Conservation (phyloP, 2,888 invertebrate genomes). For the Silvanus unidentatus region DNA sequence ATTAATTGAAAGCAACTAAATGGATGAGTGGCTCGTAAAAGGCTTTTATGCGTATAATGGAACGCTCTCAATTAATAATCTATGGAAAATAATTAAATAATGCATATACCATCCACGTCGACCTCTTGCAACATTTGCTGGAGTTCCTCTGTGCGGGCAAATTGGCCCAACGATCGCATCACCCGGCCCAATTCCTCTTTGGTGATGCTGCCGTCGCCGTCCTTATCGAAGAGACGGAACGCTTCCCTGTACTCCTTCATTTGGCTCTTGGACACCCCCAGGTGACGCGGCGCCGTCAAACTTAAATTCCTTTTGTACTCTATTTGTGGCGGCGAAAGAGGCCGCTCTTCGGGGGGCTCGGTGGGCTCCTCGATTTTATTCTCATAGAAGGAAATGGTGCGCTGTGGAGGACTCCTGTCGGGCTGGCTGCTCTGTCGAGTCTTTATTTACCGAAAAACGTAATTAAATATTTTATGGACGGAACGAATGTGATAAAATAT, state of each 20-base stretch:
- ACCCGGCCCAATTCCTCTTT: conserved; percentile 81
- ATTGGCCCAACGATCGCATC: conserved; percentile 81
- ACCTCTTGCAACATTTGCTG: conserved; percentile 80
- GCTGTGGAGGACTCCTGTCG: conserved; percentile 21
- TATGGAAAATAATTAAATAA: too few species aligned
- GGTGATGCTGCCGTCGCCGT: conserved; percentile 81
- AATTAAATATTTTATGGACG: conserved; percentile 2
- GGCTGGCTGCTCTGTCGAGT: conserved; percentile 35
- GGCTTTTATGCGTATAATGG: too few species aligned
- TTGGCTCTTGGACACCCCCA: conserved; percentile 60
- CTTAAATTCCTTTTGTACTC: conserved; percentile 16
- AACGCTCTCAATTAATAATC: too few species aligned
- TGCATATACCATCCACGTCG: conserved; percentile 37
- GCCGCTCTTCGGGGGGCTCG: conserved; percentile 1
- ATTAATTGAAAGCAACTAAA: too few species aligned
- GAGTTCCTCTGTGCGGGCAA: conserved; percentile 78
- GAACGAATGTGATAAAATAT: conserved; percentile 8
- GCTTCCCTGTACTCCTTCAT: conserved; percentile 87
- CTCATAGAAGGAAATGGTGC: conserved; percentile 15
- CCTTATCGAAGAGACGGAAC: conserved; percentile 81
- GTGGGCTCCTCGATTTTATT: conserved; percentile 13
- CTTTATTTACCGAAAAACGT: too few species aligned
- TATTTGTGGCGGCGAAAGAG: neutral
- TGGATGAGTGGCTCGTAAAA: too few species aligned
- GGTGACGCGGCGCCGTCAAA: conserved; percentile 36